phyloP scores from a whole-genome alignment of 2,888 invertebrate genomes.

The Sesia apiformis region DNA sequence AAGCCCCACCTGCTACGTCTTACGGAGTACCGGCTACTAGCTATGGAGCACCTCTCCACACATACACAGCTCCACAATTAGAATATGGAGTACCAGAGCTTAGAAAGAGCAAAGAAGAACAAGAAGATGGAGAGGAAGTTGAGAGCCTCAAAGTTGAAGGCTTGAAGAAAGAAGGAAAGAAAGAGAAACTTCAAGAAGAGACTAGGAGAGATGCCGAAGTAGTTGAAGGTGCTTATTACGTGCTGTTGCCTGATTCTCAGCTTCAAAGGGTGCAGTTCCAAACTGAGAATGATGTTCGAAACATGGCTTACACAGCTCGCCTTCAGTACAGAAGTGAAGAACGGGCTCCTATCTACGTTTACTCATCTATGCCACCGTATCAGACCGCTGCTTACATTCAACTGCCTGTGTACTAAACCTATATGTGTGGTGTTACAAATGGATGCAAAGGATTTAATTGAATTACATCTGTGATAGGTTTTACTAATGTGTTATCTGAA shows the following conservation, averaged over 20 bases:
- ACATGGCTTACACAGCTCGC: constrained; percentile 79
- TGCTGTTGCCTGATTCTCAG: constrained; percentile 76
- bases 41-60: constrained; percentile 54
- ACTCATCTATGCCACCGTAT: constrained; percentile 46
- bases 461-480: no score
- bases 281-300: constrained; percentile 62
- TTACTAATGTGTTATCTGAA: no score
- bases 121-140: constrained; percentile 5
- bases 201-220: constrained; percentile 44
- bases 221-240: constrained; percentile 76
- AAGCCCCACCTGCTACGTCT: constrained; percentile 44
- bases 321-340: constrained; percentile 78
- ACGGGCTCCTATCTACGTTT: constrained; percentile 77
- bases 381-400: constrained; percentile 38
- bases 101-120: constrained; percentile 2
- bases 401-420: constrained; percentile 10
- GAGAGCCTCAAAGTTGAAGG: constrained; percentile 11
- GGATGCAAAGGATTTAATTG: no score
- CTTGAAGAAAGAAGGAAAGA: constrained; percentile 14
- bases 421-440: no score
- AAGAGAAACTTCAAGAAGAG: constrained; percentile 31
- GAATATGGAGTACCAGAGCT: constrained; percentile 39
- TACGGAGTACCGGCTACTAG: constrained; percentile 56
- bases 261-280: constrained; percentile 77
- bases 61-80: constrained; percentile 39